A percentile compares a stretch with the other conserved stretches of the same genome.
These are phyloP conservation scores for Epiperipatus broadwayi DNA, from an alignment of 2,888 invertebrate genomes.

Conservation along the genomic window DNA sequence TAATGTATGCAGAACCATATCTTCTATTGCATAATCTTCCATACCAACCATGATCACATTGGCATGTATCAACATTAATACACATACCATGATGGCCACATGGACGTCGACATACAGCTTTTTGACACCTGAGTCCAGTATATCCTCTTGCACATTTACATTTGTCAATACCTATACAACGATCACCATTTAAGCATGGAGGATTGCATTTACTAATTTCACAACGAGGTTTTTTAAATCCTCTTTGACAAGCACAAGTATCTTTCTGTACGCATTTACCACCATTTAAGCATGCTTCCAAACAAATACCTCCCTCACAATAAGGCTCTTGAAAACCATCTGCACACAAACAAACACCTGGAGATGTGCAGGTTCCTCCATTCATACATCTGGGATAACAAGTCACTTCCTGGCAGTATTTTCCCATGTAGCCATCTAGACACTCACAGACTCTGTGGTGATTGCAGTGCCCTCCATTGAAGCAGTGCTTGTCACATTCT, in stretches of 20 bases:
- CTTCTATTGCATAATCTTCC: too few species aligned
- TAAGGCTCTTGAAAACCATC: conserved; percentile 74
- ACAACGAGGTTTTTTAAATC: conserved; percentile 70
- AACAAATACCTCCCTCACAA: conserved; percentile 79
- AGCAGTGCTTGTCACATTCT: conserved; percentile 68
- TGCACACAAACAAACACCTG: conserved; percentile 67
- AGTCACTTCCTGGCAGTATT: conserved; percentile 57
- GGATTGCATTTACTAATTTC: conserved; percentile 80
- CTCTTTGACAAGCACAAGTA: conserved; percentile 72
- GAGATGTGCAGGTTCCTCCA: conserved; percentile 73
- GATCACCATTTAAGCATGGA: conserved; percentile 73
- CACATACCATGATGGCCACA: too few species aligned
- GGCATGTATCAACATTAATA: too few species aligned
- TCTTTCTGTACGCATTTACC: conserved; percentile 88
- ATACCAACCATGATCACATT: too few species aligned
- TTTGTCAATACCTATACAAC: conserved; percentile 68
- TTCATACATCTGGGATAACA: conserved; percentile 85
- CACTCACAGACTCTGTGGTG: conserved; percentile 66
- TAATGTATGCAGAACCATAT: too few species aligned
- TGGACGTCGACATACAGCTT: too few species aligned
- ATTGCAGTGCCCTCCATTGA: conserved; percentile 65
- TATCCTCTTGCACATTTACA: conserved; percentile 69
- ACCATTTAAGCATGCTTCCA: conserved; percentile 73
- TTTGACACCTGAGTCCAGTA: too few species aligned
- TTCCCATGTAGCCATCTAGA: conserved; percentile 73